Conservation (phyloP, 2,797 vertebrate species). For the Microcaecilia unicolor region DNA sequence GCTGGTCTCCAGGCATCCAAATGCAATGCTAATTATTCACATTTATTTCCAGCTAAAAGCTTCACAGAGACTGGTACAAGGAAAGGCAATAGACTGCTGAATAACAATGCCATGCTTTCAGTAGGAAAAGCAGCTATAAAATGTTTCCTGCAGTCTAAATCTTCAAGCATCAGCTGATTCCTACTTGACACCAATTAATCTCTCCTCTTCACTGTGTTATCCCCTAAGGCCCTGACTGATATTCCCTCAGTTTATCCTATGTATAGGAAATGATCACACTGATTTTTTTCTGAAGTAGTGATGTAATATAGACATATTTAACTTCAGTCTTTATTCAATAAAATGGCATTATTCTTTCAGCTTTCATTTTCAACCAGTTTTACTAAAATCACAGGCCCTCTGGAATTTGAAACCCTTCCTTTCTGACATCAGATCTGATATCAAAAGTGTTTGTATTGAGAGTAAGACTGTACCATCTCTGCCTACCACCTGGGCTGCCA, state of each 20-base stretch:
- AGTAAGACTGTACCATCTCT: not conserved
- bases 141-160: conserved; percentile 65
- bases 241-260: conserved; percentile 11
- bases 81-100: conserved; percentile 53
- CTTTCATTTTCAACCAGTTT: not conserved
- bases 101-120: conserved; percentile 49
- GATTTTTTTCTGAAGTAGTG: not conserved
- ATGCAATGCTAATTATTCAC: conserved; percentile 37
- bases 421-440: conserved; percentile 1
- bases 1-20: conserved; percentile 16
- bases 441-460: conserved; percentile 8
- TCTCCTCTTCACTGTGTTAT: conserved; percentile 25
- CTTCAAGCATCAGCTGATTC: conserved; percentile 58
- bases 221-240: conserved; percentile 1
- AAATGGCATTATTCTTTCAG: conserved; percentile 3
- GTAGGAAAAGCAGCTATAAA: conserved; percentile 62
- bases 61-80: conserved; percentile 42
- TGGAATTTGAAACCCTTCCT: conserved; percentile 7
- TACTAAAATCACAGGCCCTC: not conserved
- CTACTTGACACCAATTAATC: conserved; percentile 73
- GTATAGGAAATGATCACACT: conserved; percentile 5
- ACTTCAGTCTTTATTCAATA: not conserved
- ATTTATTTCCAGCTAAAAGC: conserved; percentile 20
- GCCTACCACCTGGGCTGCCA: conserved; percentile 3
- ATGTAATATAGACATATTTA: not conserved